Conservation (phyloP, 2,797 vertebrate species). For the Cossypha dichroa region DNA sequence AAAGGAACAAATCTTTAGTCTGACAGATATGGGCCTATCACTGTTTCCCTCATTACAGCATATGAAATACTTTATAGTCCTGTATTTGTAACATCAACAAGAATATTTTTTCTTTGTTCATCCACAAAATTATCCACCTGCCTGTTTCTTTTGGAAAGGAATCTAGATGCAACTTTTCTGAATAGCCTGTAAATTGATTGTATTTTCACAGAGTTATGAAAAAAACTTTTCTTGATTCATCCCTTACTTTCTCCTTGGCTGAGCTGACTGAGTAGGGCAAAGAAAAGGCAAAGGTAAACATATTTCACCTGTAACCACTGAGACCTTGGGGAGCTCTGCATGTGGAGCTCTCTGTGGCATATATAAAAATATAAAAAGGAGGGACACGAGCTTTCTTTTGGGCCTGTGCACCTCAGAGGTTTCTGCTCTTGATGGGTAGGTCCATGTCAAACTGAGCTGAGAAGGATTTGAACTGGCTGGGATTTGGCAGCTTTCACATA, state of each 20-base stretch:
- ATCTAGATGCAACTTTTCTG: neutral
- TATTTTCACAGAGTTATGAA: neutral
- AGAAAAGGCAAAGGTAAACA: neutral
- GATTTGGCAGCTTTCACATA: neutral
- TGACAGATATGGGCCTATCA: neutral
- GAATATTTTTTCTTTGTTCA: slow-evolving; percentile 16
- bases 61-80: neutral
- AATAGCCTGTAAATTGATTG: neutral
- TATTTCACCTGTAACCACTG: neutral
- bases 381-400: neutral
- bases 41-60: neutral
- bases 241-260: neutral
- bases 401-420: neutral
- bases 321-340: neutral
- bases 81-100: neutral
- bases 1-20: slow-evolving; percentile 34
- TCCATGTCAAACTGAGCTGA: neutral
- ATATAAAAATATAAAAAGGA: neutral
- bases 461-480: neutral
- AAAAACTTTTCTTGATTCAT: neutral
- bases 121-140: neutral
- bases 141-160: neutral
- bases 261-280: neutral
- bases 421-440: neutral
- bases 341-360: neutral